Evolutionary conservation across 2,888 invertebrate genomes (phyloP), one percentile per base, ranked within the genome.

Genomic region (Trisateles emortualis): DNA sequence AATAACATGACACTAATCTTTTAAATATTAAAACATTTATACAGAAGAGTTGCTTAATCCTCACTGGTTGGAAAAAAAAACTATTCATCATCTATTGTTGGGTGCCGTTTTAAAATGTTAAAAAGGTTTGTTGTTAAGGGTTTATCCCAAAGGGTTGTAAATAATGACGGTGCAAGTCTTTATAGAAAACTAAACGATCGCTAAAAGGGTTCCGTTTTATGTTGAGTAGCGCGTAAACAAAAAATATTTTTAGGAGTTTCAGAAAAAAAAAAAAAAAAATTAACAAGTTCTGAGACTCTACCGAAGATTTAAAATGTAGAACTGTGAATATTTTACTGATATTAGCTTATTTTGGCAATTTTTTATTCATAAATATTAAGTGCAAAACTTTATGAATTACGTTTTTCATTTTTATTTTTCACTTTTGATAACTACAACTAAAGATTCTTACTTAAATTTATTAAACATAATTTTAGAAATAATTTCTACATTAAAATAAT

Each of bases 1-100:
- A 76, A 83, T 77, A 79, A 92, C 89, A 91, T 85, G 91, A 87
- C 86, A 86, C 72, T 92, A 92, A 92, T 92, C 92, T 87, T 81
- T 90, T 92, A 92, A 92, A 91, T 87, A 92, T 91, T 91, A 88
- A 91, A 91, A 91, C 91, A 92, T 92, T 92, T 90, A 86, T 81
- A 75, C 76, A 82, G 78, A 75, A 73, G 75, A 81, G 79, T 79
- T 64, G 66, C 64, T 58, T 90, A 90, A 91, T 88, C 90, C 88
- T 51, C 41, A 64, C 58, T 72, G 78, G 74, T 74, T 63, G 42
- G 38, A 74, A 84, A 86, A 86, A 88, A 86, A 81, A 73, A 79
- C 86, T 81, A 89, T 88, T 78, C 84, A 83, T 84, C 85, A 84
- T 76, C 83, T 74, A 84, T 91, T 91, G 87, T 90, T 80, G 76